Conservation (phyloP, 2,888 invertebrate species). For the Pollenia labialis region DNA sequence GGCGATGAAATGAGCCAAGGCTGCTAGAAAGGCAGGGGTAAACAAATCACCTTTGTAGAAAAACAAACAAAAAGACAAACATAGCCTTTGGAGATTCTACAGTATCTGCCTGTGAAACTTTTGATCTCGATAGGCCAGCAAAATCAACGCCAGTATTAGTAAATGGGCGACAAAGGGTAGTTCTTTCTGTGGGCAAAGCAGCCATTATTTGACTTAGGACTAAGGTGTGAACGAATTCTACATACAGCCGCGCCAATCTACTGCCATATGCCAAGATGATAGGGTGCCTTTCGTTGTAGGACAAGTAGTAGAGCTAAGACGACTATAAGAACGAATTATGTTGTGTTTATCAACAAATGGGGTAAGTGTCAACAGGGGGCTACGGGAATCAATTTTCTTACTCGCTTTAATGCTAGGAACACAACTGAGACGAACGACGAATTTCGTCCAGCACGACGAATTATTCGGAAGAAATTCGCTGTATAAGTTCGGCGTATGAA, state of each 20-base stretch:
- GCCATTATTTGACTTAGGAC: conserved; percentile 5
- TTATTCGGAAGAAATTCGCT: no score
- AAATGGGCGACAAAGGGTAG: not conserved
- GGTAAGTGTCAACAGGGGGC: not conserved
- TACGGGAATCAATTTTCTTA: not conserved
- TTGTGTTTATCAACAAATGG: not conserved
- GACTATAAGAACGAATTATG: not conserved
- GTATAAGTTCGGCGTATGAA: no score
- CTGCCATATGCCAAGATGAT: not conserved
- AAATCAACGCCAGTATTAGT: not conserved
- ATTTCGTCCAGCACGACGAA: no score
- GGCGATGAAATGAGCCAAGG: no score
- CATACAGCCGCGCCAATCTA: not conserved
- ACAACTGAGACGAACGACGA: no score
- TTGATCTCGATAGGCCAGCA: not conserved
- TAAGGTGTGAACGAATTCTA: not conserved
- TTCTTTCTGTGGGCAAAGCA: not conserved
- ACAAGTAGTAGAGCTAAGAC: no score
- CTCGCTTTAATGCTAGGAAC: not conserved
- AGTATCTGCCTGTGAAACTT: no score
- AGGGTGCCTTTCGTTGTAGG: no score
- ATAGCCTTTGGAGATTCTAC: no score
- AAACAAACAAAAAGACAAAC: no score
- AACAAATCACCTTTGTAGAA: no score
- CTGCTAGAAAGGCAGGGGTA: no score